Base-by-base conservation (phyloP, 2,797 vertebrate genomes). In the Acanthurus leucopareius region DNA sequence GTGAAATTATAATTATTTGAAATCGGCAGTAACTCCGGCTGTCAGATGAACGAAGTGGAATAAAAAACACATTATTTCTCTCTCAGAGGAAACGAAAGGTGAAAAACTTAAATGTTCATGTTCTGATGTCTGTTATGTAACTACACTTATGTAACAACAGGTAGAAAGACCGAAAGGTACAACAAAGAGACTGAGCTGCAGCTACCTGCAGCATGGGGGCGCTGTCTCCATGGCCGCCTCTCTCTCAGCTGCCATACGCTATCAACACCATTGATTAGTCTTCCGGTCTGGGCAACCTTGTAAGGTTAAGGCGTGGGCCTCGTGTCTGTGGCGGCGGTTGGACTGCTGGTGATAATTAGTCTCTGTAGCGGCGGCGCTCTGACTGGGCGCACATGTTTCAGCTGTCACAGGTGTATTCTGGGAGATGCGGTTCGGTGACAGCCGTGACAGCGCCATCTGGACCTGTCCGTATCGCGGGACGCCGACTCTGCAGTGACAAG, bases 351-450 rank as follows among this genome's bases (percentile, higher is more conserved):
- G 92, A 94, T 95, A 95, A 95, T 95, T 95, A 95, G 93, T 94
- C 93, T 92, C 91, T 86, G 93, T 89, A 80, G 92, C 84, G 68
- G 74, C 78, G 78, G 77, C 67, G 82, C 87, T 91, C 89, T 91
- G 94, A 94, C 94, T 92, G 93, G 92, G 86, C 86, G 85, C 94
- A 94, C 94, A 94, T 95, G 94, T 95, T 95, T 87, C 87, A 83
- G 89, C 94, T 95, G 95, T 95, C 95, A 95, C 92, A 95, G 95
- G 95, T 96, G 95, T 90, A 94, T 95, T 94, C 89, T 94, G 91
- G 94, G 94, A 95, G 88, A 94, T 80, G 81, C 82, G 89, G 89
- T 84, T 85, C 85, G 87, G 75, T 95, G 93, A 95, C 94, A 94
- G 91, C 86, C 88, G 79, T 95, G 95, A 95, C 94, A 91, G 93